phyloP scores from a whole-genome alignment of 1,140 invertebrate genomes.

The Bombus vancouverensis region DNA sequence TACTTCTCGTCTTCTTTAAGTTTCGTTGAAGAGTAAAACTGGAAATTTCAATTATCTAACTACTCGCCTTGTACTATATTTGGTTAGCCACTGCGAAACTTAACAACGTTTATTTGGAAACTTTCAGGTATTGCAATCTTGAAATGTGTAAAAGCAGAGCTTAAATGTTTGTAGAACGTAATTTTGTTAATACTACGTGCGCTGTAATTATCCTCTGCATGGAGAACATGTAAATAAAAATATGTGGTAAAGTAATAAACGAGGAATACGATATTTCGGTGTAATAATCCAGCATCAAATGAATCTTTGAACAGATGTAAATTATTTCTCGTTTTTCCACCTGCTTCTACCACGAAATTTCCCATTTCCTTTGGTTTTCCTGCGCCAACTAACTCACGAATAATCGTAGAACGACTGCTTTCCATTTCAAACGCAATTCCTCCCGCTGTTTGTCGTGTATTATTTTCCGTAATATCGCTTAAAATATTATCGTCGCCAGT shows the following conservation, averaged over 20 bases:
- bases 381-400: background rate
- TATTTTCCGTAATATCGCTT: background rate
- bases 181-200: background rate
- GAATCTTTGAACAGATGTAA: background rate
- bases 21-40: too few relatives aligned
- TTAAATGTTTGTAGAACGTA: background rate
- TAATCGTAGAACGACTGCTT: background rate
- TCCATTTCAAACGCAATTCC: background rate
- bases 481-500: background rate
- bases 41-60: too few relatives aligned
- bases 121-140: too few relatives aligned
- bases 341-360: background rate
- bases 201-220: background rate
- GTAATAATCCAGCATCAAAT: background rate
- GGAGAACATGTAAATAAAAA: background rate
- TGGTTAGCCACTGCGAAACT: too few relatives aligned
- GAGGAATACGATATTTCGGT: background rate
- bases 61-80: too few relatives aligned
- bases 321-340: background rate
- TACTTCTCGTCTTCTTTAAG: too few relatives aligned
- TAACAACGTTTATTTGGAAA: too few relatives aligned
- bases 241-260: background rate
- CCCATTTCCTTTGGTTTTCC: background rate
- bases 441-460: background rate
- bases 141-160: too few relatives aligned